Base-by-base conservation (phyloP, 1,140 invertebrate species). In the Zaprionus ghesquierei region DNA sequence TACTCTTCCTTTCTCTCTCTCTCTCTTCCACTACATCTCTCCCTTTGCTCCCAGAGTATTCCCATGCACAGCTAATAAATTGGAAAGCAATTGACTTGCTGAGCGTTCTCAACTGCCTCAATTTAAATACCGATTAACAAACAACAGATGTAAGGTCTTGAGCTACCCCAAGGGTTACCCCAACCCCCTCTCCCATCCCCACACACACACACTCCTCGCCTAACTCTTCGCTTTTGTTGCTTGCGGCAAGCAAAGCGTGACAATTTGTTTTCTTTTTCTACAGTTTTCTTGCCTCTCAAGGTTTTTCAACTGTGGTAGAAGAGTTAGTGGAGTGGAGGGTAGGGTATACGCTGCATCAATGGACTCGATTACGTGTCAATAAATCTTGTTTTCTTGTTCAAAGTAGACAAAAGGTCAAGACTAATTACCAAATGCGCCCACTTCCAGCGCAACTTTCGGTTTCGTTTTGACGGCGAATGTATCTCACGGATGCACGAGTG, bases 381-480 rank as follows among this genome's bases (percentile, higher is more conserved):
- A 75, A 70, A 75, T 75, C 68, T 70, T 75, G 66, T 68, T 33
- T 23, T 15, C 35, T n/a, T 61, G 66, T 20, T 10, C 50, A 38
- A 29, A 8, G n/a, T 31, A 49, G 31, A 50, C 51, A 62, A 62
- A 70, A 81, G 81, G 81, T 86, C 80, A 73, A 61, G 50, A 55
- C 74, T 86, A 85, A 85, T 85, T 81, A 81, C 58, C 53, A 53
- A 66, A 41, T n/a, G 35, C 82, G 81, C 81, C 82, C 81, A 86
- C 81, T 65, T 75, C 56, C 35, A 51, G 56, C 29, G 44, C 25
- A 61, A 75, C 70, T 69, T 69, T 68, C 63, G 9, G 56, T 66
- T 73, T 66, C 69, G n/a, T 68, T 68, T 15, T 27, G 3, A 12
- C 33, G 4, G 13, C n/a, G n/a, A 61, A 77, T 78, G 59, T 74